Evolutionary conservation across 2,797 vertebrate genomes (phyloP), one percentile per base, ranked within the genome.

Genomic region (Sebastes reedi): DNA sequence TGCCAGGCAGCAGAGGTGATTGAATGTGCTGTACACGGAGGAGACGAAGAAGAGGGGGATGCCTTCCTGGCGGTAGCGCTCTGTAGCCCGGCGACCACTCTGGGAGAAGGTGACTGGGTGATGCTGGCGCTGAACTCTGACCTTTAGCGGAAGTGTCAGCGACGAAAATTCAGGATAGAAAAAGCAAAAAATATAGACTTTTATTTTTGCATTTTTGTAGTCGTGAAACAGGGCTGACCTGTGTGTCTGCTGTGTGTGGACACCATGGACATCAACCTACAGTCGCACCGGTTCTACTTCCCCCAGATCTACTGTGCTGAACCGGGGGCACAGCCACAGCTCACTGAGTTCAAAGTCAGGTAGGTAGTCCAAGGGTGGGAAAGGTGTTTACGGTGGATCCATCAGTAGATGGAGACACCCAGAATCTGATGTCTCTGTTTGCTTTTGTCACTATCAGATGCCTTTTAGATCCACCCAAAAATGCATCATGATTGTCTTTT

Each of bases 231-330:
- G 60, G 69, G 10, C 67, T 83, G 76, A 88, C 73, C 78, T 77
- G 86, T 73, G 86, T 42, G 67, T 86, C 82, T 72, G 86, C 76
- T 87, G 75, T 75, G 75, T 29, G 77, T 67, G 50, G 75, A 70
- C 89, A 69, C 67, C 82, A 96, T 96, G 96, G 95, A 96, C 72
- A 93, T 95, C 91, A 96, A 95, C 89, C 91, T 96, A 6, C 96
- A 95, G 88, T 91, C 95, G 5, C 95, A 96, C n/a, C 94, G 93
- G 13, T 95, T 96, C 77, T 95, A 94, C 91, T 95, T 96, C 87
- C 95, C 95, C 14, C 94, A 94, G 83, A 94, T 96, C 89, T 95
- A 94, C 93, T 95, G 95, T 54, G 91, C 93, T 14, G 95, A 96
- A 2, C 87, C 91, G 2, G 92, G 91, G 18, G 88, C 89, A 29